Conservation (phyloP, 2,888 invertebrate species). For the Phymatocera aterrima region DNA sequence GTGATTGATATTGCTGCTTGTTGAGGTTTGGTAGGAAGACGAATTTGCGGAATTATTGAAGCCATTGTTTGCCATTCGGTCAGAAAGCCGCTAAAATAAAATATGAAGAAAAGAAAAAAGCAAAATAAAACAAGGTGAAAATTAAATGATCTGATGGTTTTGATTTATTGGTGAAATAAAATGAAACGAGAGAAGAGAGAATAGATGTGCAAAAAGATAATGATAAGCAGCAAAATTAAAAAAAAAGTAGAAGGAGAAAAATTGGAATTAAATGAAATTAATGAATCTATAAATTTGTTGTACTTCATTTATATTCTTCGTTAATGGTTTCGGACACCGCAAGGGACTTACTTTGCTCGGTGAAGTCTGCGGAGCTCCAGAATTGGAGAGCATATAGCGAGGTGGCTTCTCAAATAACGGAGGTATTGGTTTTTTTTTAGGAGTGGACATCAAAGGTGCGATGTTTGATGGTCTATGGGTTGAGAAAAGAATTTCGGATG, state of each 20-base stretch:
- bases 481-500: too few species aligned
- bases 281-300: too few species aligned
- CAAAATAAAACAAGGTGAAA: not conserved
- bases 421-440: slow-evolving; percentile 23
- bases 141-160: too few species aligned
- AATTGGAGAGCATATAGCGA: slow-evolving; percentile 29
- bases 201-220: not conserved
- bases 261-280: too few species aligned
- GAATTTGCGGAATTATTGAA: too few species aligned
- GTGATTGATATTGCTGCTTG: not conserved
- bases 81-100: slow-evolving; percentile 14
- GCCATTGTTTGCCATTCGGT: slow-evolving; percentile 8
- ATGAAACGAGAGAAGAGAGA: not conserved
- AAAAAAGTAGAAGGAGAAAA: too few species aligned
- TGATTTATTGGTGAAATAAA: too few species aligned
- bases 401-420: slow-evolving; percentile 37
- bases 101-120: not conserved
- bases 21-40: not conserved
- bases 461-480: not conserved
- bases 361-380: slow-evolving; percentile 24
- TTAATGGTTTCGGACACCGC: too few species aligned
- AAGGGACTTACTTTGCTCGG: slow-evolving; percentile 43
- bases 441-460: slow-evolving; percentile 18
- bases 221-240: too few species aligned
- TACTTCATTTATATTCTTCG: too few species aligned